Conservation (phyloP, 2,888 invertebrate genomes). For the Hydriomena furcata region DNA sequence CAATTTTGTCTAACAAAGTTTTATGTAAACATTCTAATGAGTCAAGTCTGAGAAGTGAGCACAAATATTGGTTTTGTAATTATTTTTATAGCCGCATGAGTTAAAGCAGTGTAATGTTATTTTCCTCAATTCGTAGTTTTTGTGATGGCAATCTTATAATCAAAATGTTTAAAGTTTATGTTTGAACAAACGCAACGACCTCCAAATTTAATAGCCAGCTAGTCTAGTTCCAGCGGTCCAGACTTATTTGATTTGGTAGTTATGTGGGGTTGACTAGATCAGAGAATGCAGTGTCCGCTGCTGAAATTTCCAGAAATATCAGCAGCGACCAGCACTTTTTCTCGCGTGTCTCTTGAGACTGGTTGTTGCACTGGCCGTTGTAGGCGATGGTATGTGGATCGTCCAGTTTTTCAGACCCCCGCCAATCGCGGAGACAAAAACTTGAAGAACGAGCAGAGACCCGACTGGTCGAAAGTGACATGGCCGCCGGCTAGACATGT, state of each 20-base stretch:
- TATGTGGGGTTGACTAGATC: slow-evolving; percentile 47
- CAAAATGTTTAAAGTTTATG: slow-evolving; percentile 62
- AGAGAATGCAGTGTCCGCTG: slow-evolving; percentile 79
- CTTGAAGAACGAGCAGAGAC: slow-evolving; percentile 71
- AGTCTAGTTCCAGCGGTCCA: slow-evolving; percentile 65
- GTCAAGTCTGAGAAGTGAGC: slow-evolving; percentile 6
- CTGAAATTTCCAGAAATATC: slow-evolving; percentile 78
- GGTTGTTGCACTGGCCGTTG: slow-evolving; percentile 76
- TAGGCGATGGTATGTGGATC: slow-evolving; percentile 83
- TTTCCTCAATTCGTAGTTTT: slow-evolving; percentile 28
- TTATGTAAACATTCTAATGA: slow-evolving; percentile 16
- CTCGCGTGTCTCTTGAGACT: slow-evolving; percentile 64
- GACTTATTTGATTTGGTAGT: slow-evolving; percentile 61
- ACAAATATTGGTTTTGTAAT: slow-evolving; percentile 10
- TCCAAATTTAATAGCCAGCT: slow-evolving; percentile 55
- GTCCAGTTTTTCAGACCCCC: slow-evolving; percentile 83
- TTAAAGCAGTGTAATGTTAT: slow-evolving; percentile 8
- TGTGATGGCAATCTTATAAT: slow-evolving; percentile 72
- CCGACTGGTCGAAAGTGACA: slow-evolving; percentile 76
- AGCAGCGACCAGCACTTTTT: slow-evolving; percentile 77
- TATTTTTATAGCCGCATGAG: slow-evolving; percentile 9
- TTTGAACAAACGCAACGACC: slow-evolving; percentile 23
- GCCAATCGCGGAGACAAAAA: slow-evolving; percentile 79
- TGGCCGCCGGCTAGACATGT: slow-evolving; percentile 78
- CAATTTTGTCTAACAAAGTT: slow-evolving; percentile 19